Percentiles rank a stretch among this genome's conserved stretches.
These are phyloP conservation scores for Sebastiscus albofasciatus DNA, from an alignment of 2,797 vertebrate genomes.

Conservation along the genomic window DNA sequence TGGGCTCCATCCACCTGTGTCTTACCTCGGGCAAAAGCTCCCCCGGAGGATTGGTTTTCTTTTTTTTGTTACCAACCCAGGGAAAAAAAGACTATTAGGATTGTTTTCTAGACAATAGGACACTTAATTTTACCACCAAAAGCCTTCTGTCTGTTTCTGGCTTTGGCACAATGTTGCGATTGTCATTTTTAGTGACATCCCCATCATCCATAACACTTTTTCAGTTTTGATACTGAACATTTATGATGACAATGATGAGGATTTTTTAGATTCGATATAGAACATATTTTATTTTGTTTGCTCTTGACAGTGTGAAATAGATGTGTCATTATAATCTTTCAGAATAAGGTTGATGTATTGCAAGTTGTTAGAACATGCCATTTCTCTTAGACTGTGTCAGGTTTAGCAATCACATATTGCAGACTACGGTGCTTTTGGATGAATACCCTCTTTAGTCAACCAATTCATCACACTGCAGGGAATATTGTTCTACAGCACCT, in stretches of 20 bases:
- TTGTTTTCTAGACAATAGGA: slow-evolving; percentile 71
- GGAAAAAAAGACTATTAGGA: slow-evolving; percentile 61
- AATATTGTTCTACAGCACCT: slow-evolving; percentile 88
- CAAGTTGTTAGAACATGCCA: slow-evolving; percentile 40
- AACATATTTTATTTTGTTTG: not conserved
- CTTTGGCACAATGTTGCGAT: not conserved
- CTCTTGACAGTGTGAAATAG: slow-evolving; percentile 26
- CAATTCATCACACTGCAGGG: slow-evolving; percentile 89
- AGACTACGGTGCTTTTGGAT: slow-evolving; percentile 83
- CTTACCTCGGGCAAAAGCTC: slow-evolving; percentile 90
- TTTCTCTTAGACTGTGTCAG: slow-evolving; percentile 72
- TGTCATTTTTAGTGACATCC: slow-evolving; percentile 14
- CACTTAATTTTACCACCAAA: slow-evolving; percentile 33
- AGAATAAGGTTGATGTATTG: slow-evolving; percentile 36
- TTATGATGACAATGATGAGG: not conserved
- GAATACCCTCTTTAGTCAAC: slow-evolving; percentile 87
- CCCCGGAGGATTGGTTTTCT: slow-evolving; percentile 75
- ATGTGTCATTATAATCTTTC: slow-evolving; percentile 28
- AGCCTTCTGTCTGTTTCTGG: not conserved
- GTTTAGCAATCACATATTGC: slow-evolving; percentile 77
- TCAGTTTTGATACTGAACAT: not conserved
- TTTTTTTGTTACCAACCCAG: slow-evolving; percentile 51
- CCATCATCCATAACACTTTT: not conserved
- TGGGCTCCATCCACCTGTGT: slow-evolving; percentile 95
- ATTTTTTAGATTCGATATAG: not conserved